Base-by-base conservation (phyloP, 1,140 invertebrate genomes). In the Leptinotarsa undecemlineata region DNA sequence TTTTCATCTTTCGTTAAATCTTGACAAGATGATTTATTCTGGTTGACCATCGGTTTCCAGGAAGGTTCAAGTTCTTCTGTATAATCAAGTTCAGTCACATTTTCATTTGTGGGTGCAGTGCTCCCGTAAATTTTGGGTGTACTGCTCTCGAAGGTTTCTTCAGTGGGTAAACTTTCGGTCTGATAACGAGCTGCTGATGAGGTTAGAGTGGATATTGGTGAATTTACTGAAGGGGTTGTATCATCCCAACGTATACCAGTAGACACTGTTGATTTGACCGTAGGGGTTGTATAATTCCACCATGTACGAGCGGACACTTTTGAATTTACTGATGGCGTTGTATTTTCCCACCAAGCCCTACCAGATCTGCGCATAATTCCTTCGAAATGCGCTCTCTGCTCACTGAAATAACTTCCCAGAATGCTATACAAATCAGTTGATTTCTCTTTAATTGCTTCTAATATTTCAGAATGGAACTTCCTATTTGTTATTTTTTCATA, bases 381-480 rank as follows among this genome's bases (percentile, higher is more conserved):
- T 19, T 64, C 23, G 26, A 78, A 71, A 69, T 78, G 73, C 33
- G 72, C 33, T 68, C 78, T 60, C 62, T 81, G 76, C 60, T 81
- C 78, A n/a, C 47, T 70, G 61, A 81, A 79, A 74, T 78, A 75
- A 66, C 71, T 77, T 11, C 76, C 67, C 48, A 81, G 68, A 14
- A 74, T 68, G 15, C 48, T 8, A 26, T 79, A 57, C 1, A 72
- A 48, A 68, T 77, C 20, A n/a, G 14, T 17, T 14, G 68, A 33
- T 19, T 48, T 19, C 5, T 47, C 20, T 48, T 69, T 15, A 1
- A 48, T 69, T 48, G 68, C 20, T n/a, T 69, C 19, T n/a, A 69
- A 42, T 6, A 48, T 48, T n/a, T 48, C 19, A 15, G 63, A 64
- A 33, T 20, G 14, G 20, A 21, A 64, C 26, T 64, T 64, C 5